Evolutionary conservation across 2,888 invertebrate species (phyloP), one percentile per base, ranked within the genome.

Genomic region (Cosmorhoe ocellata): DNA sequence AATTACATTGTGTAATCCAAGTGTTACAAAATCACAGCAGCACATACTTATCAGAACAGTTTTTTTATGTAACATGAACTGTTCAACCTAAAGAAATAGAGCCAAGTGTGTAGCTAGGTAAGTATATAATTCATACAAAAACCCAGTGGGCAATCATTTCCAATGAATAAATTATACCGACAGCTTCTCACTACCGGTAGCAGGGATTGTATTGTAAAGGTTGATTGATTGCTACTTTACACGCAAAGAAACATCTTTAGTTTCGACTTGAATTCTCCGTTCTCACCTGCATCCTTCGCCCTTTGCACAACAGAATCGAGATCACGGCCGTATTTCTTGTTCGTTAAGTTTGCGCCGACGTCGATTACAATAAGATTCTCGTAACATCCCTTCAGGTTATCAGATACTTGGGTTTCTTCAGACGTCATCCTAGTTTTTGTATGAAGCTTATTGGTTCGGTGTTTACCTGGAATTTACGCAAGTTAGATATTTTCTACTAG

Each of bases 341-440:
- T 97, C 18, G 97, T 97, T 73, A 98, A 91, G 93, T 98, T 98
- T 53, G 97, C 97, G 69, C 97, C 97, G 63, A 96, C 94, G 87
- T 98, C 98, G 62, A 97, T 95, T 70, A 98, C 93, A 83, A 97
- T 96, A 81, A 98, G 95, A 90, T 97, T 97, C 84, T 97, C 97
- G 79, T 96, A 96, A 81, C 95, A 96, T 72, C 95, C 93, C 81
- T 94, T 94, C 93, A 96, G 74, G 72, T 89, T 81, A 65, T 88
- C 88, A 56, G 89, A 85, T 74, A 89, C 78, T 69, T 81, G 79
- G 68, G 81, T 79, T 84, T 89, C 88, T 84, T 88, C 88, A 79
- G 89, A 86, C 89, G 89, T 89, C 88, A 88, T 90, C 76, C 79
- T 87, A 65, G 73, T 70, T 74, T 83, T 81, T 75, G 71, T 77